Percentiles rank a stretch among this genome's conserved stretches.
Evolutionary conservation across 2,888 invertebrate genomes (phyloP).

Genomic region (Microplitis manilae): DNA sequence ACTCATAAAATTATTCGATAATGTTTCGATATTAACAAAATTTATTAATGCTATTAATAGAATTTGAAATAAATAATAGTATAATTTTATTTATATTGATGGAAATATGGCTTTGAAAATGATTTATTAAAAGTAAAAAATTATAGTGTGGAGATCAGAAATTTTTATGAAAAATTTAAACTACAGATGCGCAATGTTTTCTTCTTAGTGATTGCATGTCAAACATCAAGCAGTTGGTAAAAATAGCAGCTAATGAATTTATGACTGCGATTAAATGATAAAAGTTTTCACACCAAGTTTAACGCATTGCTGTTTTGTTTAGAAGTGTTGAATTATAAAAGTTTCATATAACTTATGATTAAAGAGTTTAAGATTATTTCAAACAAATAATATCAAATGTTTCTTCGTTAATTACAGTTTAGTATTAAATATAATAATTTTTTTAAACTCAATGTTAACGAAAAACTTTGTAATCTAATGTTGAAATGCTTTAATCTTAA

Average conservation of each 20-base stretch:
- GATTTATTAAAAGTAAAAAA: neutral
- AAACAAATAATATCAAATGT: no score
- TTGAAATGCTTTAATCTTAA: no score
- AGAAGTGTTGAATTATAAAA: neutral
- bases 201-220: constrained; percentile 45
- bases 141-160: neutral
- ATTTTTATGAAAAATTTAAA: neutral
- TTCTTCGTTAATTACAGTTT: no score
- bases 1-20: neutral
- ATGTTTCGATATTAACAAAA: neutral
- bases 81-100: no score
- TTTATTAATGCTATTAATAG: no score
- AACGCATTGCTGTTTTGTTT: neutral
- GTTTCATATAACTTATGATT: neutral
- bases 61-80: no score
- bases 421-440: no score
- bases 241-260: constrained; percentile 9
- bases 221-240: constrained; percentile 28
- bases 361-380: no score
- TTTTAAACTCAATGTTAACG: no score
- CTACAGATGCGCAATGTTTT: neutral
- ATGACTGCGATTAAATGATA: constrained; percentile 27
- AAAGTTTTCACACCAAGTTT: constrained; percentile 25
- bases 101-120: neutral
- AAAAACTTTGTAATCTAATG: no score